These are phyloP conservation scores for Dendrocopos noguchii DNA, from an alignment of 2,113 vertebrate species.

Conservation along the genomic window DNA sequence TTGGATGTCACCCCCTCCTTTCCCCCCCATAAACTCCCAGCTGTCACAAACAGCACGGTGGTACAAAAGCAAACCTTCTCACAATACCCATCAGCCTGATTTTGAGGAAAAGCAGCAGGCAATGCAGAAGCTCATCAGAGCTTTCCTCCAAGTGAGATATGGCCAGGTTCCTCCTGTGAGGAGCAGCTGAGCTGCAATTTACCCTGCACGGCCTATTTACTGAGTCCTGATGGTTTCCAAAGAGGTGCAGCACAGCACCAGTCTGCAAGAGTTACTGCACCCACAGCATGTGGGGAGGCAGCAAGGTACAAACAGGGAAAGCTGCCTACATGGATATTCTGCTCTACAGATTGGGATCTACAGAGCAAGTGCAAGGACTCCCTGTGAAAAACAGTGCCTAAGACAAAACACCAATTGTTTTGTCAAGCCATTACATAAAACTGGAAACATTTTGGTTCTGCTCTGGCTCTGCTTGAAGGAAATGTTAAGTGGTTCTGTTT, in stretches of 20 bases:
- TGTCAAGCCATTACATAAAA: background rate
- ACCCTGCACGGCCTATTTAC: background rate
- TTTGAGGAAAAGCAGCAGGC: background rate
- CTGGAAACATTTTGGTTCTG: background rate
- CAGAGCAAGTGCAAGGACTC: background rate
- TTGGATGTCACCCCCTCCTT: background rate
- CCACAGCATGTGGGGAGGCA: background rate
- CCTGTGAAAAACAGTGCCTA: background rate
- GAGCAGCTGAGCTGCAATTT: background rate
- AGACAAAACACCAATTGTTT: background rate
- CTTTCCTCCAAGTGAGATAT: background rate
- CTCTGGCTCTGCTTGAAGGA: background rate
- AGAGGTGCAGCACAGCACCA: background rate
- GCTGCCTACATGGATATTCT: background rate
- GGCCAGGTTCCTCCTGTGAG: background rate
- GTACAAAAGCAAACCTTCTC: background rate
- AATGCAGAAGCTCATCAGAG: background rate
- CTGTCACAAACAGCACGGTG: background rate
- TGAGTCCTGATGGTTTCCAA: background rate
- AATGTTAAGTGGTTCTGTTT: background rate
- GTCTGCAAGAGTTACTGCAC: background rate
- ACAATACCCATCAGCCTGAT: background rate
- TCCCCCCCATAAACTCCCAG: background rate
- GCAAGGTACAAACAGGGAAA: background rate
- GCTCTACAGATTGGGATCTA: background rate